Evolutionary conservation across 2,113 vertebrate genomes (phyloP).

Genomic region (Hippotragus niger): DNA sequence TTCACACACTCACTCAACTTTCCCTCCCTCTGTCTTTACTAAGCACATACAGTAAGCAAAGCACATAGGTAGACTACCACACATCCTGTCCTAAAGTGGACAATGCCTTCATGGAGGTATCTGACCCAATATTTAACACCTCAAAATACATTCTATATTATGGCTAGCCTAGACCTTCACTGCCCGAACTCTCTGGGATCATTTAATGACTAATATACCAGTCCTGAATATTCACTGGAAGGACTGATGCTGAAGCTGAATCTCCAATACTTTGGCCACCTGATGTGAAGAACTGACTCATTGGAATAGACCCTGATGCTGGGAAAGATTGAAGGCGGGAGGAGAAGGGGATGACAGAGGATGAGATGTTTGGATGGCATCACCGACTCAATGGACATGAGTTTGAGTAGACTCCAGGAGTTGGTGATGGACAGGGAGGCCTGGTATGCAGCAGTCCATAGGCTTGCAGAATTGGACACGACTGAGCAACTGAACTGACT

Average conservation of each 20-base stretch:
- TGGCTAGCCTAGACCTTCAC: background rate
- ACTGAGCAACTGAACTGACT: background rate
- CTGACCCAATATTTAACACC: background rate
- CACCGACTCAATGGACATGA: background rate
- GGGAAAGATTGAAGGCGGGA: too few relatives aligned
- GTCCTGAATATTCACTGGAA: too few relatives aligned
- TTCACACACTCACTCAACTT: background rate
- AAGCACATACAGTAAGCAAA: rapidly evolving
- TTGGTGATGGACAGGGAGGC: background rate
- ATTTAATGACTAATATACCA: background rate
- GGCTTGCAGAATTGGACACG: background rate
- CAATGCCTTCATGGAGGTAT: too few relatives aligned
- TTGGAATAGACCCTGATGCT: too few relatives aligned
- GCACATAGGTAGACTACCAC: background rate
- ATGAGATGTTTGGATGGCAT: background rate
- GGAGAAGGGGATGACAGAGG: too few relatives aligned
- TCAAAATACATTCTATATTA: background rate
- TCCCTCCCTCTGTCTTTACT: background rate
- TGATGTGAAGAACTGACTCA: too few relatives aligned
- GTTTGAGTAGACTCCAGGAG: background rate
- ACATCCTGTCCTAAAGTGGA: background rate
- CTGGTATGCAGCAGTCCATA: background rate
- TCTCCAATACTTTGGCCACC: too few relatives aligned
- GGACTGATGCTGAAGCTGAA: too few relatives aligned
- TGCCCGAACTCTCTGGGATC: background rate